Evolutionary conservation across 2,797 vertebrate genomes (phyloP).

Genomic region (Neopelma chrysocephalum): DNA sequence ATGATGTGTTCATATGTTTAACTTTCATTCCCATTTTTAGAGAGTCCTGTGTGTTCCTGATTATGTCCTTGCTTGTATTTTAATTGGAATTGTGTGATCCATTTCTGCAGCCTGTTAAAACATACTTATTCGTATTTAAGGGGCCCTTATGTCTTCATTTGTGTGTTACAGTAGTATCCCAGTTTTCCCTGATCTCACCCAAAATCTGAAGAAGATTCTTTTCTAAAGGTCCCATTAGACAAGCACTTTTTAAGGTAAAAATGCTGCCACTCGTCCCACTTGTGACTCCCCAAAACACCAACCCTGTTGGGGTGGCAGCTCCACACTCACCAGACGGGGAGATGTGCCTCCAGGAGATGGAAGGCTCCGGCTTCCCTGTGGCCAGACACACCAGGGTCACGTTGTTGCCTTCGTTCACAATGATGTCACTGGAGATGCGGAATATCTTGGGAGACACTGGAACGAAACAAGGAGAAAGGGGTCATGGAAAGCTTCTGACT

Average conservation of each 20-base stretch:
- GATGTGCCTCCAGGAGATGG: conserved; percentile 97
- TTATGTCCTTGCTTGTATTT: neutral
- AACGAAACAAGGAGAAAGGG: conserved; percentile 22
- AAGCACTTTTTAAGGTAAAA: too few relatives aligned
- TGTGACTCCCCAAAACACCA: neutral
- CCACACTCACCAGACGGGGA: conserved; percentile 86
- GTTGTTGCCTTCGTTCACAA: conserved; percentile 95
- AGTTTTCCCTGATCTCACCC: neutral
- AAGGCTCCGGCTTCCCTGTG: conserved; percentile 94
- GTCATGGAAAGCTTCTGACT: neutral
- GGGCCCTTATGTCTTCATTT: neutral
- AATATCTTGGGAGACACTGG: conserved; percentile 97
- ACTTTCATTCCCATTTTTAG: neutral
- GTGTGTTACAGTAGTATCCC: fast-evolving
- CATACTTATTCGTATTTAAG: fast-evolving
- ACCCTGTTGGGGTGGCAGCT: neutral
- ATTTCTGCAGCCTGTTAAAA: neutral
- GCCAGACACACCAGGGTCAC: conserved; percentile 94
- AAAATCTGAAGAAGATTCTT: neutral
- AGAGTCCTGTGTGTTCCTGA: neutral
- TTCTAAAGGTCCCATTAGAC: neutral
- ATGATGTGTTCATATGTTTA: neutral
- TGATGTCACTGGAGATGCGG: conserved; percentile 90
- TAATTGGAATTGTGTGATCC: neutral
- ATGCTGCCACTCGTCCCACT: neutral